Percentiles rank a stretch among this genome's conserved stretches.
These are phyloP conservation scores for Drosophila koepferae DNA, from an alignment of 2,888 invertebrate species.

Conservation along the genomic window DNA sequence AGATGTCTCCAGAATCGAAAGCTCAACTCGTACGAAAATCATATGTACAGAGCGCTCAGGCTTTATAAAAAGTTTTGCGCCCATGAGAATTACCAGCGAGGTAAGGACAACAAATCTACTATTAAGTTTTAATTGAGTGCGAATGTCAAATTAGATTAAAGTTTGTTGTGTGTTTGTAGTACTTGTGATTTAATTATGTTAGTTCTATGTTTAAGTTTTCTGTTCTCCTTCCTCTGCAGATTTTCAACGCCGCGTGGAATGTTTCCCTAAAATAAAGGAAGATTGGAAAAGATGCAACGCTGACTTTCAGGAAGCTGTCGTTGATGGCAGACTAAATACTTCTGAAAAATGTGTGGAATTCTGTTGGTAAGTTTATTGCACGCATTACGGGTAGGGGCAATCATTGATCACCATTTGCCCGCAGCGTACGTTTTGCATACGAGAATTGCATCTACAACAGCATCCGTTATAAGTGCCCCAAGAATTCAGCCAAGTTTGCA, in stretches of 20 bases:
- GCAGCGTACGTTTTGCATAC: conserved; percentile 84
- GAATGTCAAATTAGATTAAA: not conserved
- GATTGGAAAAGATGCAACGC: conserved; percentile 83
- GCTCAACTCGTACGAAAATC: conserved; percentile 77
- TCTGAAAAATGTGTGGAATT: conserved; percentile 84
- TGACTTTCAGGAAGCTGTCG: conserved; percentile 81
- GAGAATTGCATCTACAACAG: conserved; percentile 85
- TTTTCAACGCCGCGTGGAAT: conserved; percentile 83
- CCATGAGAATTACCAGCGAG: conserved; percentile 81
- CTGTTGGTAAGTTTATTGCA: conserved; percentile 81
- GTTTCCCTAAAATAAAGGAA: conserved; percentile 82
- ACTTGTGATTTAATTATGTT: not conserved
- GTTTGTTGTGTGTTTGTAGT: not conserved
- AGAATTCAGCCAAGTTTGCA: conserved; percentile 83
- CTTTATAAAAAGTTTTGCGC: conserved; percentile 83
- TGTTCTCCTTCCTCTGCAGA: conserved; percentile 62
- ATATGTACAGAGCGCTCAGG: conserved; percentile 82
- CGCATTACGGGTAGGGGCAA: not conserved
- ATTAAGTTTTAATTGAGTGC: not conserved
- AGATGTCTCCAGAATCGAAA: conserved; percentile 81
- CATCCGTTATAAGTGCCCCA: conserved; percentile 84
- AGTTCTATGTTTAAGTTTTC: not conserved
- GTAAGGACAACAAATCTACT: conserved; percentile 54
- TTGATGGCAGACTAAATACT: conserved; percentile 69
- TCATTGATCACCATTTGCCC: not conserved